phyloP scores from a whole-genome alignment of 2,888 invertebrate genomes.

The Poecilobothrus nobilitatus region DNA sequence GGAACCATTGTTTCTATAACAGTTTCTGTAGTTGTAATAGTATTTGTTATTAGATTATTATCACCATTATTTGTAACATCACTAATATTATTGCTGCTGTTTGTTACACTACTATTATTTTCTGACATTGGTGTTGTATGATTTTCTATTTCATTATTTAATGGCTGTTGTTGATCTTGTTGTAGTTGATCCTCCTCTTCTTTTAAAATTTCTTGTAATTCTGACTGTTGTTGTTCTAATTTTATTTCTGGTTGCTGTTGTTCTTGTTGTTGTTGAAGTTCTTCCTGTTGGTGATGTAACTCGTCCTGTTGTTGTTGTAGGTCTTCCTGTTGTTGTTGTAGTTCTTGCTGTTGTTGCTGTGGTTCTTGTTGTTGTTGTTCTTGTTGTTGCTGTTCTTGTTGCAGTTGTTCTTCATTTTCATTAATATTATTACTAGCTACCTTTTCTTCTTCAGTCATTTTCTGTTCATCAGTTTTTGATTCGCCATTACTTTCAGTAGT shows the following conservation, averaged over 20 bases:
- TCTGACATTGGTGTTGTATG: background rate
- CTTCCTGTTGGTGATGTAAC: constrained; percentile 12
- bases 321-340: background rate
- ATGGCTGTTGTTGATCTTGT: background rate
- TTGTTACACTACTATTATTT: constrained; percentile 2
- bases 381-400: constrained; percentile 12
- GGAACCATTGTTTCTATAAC: too few species aligned
- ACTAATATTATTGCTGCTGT: background rate
- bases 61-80: background rate
- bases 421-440: background rate
- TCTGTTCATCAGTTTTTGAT: constrained; percentile 21
- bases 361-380: background rate
- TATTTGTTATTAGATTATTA: background rate
- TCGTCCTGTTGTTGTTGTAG: background rate
- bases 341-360: constrained; percentile 10
- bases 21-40: background rate
- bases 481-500: constrained; percentile 25
- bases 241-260: constrained; percentile 26
- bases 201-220: background rate
- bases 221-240: constrained; percentile 22
- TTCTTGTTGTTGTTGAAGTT: constrained; percentile 23
- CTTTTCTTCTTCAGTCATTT: constrained; percentile 18
- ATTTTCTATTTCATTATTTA: background rate
- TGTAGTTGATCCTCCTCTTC: background rate
- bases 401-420: background rate